Evolutionary conservation across 1,140 invertebrate genomes (phyloP).

Genomic region (Hyles euphorbiae): DNA sequence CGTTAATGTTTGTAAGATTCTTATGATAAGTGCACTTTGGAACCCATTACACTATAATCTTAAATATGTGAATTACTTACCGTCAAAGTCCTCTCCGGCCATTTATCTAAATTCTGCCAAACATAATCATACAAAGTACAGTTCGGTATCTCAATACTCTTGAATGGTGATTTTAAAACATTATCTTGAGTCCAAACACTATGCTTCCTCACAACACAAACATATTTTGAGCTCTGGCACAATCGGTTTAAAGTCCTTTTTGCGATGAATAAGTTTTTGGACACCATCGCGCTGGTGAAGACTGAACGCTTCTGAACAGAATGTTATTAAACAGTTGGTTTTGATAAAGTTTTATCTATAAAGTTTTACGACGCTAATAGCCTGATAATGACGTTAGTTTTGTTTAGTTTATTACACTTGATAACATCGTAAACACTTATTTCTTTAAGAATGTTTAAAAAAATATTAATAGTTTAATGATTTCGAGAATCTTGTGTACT

Average conservation of each 20-base stretch:
- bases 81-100: conserved; percentile 76
- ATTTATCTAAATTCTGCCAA: conserved; percentile 79
- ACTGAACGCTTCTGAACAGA: background rate
- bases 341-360: too few relatives aligned
- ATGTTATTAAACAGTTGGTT: background rate
- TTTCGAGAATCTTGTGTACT: too few relatives aligned
- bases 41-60: too few relatives aligned
- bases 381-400: too few relatives aligned
- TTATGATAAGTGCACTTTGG: too few relatives aligned
- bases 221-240: conserved; percentile 32
- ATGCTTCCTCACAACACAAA: conserved; percentile 31
- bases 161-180: conserved; percentile 65
- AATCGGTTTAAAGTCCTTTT: conserved; percentile 33
- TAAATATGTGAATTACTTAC: conserved; percentile 65
- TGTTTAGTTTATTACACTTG: too few relatives aligned
- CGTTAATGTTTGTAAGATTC: too few relatives aligned
- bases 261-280: conserved; percentile 27
- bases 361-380: too few relatives aligned
- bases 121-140: conserved; percentile 78
- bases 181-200: conserved; percentile 49
- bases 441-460: too few relatives aligned
- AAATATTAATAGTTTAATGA: too few relatives aligned
- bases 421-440: too few relatives aligned
- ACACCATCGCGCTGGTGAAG: conserved; percentile 17
- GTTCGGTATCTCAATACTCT: conserved; percentile 73